Evolutionary conservation across 2,888 invertebrate genomes (phyloP), one percentile per base, ranked within the genome.

Genomic region (Drosophila macrospina): DNA sequence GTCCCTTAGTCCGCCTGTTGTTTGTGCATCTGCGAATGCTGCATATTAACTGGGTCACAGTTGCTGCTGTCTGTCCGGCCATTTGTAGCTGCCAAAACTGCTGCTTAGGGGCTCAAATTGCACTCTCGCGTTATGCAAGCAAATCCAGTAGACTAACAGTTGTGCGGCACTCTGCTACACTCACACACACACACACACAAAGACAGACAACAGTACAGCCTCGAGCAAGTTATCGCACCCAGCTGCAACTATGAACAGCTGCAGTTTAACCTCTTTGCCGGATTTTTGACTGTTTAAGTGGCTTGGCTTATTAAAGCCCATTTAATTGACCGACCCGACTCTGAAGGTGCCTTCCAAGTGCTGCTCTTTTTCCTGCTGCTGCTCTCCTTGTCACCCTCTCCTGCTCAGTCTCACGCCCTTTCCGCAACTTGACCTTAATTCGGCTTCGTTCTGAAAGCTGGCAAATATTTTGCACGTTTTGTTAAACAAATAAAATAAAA

Each of bases 211-310:
- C 34, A 52, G 11, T 57, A n/a, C n/a, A n/a, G 63, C 56, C 42
- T 52, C 54, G 30, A 20, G 26, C 42, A 26, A 51, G 50, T 51
- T 32, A 10, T 36, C 32, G 60, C 47, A 42, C 45, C 15, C 59
- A 48, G 37, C 37, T 13, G 26, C 30, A 30, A 54, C 62, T 59
- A 47, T 8, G 5, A 26, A 36, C 56, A 54, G 55, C 65, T 37
- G 62, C 72, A 80, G 77, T 64, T 83, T 72, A 86, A 83, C 59
- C 85, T 67, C 64, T 76, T 77, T 80, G 64, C 85, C 78, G 89
- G 74, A 88, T 77, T 86, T 88, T 87, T 65, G 82, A 77, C 87
- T 84, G 56, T 62, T 69, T 80, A 88, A 82, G 85, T 84, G 85
- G 70, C 56, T 56, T 63, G 62, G 85, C 81, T 80, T 86, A 88